Conservation (phyloP, 2,797 vertebrate genomes). For the Oryzias sinensis region DNA sequence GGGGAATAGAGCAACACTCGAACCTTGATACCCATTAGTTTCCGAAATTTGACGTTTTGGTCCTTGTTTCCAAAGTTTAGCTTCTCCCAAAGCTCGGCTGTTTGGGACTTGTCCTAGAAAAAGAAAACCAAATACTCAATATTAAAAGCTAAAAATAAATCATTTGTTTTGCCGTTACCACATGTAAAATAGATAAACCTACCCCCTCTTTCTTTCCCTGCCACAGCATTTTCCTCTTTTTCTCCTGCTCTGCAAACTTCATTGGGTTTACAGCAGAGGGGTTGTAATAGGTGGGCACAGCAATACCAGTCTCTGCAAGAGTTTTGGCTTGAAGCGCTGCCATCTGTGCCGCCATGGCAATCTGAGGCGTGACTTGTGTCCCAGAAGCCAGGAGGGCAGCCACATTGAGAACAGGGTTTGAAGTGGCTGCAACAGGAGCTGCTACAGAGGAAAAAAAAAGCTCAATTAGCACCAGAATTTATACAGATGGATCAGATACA, state of each 20-base stretch:
- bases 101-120: conserved; percentile 93
- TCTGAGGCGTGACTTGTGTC: conserved; percentile 97
- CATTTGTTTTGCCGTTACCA: background rate
- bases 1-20: conserved; percentile 39
- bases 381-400: conserved; percentile 95
- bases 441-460: conserved; percentile 44
- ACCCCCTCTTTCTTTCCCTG: conserved; percentile 98
- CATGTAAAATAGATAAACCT: conserved; percentile 33
- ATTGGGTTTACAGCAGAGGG: conserved; percentile 97
- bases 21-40: conserved; percentile 99
- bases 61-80: conserved; percentile 99
- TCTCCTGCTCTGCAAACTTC: conserved; percentile 98
- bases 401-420: conserved; percentile 89
- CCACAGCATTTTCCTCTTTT: conserved; percentile 97
- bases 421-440: conserved; percentile 75
- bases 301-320: conserved; percentile 95
- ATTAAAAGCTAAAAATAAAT: background rate
- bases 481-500: background rate
- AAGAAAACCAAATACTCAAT: background rate
- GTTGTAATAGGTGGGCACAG: conserved; percentile 98
- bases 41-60: conserved; percentile 99
- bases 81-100: conserved; percentile 98
- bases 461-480: conserved; percentile 1
- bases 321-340: conserved; percentile 96
- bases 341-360: conserved; percentile 99